Percentiles rank a stretch among this genome's conserved stretches.
These are phyloP conservation scores for Gryllus longicercus DNA, from an alignment of 2,888 invertebrate species.

Conservation along the genomic window DNA sequence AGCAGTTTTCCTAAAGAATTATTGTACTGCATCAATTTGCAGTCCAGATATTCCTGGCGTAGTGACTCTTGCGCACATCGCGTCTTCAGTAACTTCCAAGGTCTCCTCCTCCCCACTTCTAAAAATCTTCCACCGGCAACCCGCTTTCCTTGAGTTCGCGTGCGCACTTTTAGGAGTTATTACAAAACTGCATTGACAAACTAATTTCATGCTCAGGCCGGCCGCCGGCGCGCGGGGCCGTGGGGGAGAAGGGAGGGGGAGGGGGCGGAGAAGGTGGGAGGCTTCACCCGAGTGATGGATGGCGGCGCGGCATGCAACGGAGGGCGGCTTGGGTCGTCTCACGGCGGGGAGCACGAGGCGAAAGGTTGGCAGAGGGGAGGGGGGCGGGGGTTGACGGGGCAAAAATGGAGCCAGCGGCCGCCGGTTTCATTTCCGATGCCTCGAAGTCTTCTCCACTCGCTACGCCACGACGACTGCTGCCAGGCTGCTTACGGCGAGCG, in stretches of 20 bases:
- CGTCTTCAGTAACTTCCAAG: background rate
- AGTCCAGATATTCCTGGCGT: no score
- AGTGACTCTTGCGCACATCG: background rate
- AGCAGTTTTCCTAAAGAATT: no score
- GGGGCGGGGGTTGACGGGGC: background rate
- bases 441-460: background rate
- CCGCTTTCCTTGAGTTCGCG: background rate
- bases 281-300: background rate
- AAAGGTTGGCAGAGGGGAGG: background rate
- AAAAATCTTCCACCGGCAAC: background rate
- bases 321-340: no score
- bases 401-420: background rate
- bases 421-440: slow-evolving; percentile 8
- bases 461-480: no score
- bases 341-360: background rate
- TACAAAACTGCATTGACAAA: slow-evolving; percentile 17
- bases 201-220: background rate
- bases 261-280: background rate
- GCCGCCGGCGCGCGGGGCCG: background rate
- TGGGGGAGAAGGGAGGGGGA: background rate
- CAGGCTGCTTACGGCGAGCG: no score
- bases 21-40: no score
- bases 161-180: slow-evolving; percentile 11
- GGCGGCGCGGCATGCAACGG: background rate
- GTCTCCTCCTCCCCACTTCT: background rate